Base-by-base conservation (phyloP, 1,140 invertebrate genomes). In the Drosophila elegans region DNA sequence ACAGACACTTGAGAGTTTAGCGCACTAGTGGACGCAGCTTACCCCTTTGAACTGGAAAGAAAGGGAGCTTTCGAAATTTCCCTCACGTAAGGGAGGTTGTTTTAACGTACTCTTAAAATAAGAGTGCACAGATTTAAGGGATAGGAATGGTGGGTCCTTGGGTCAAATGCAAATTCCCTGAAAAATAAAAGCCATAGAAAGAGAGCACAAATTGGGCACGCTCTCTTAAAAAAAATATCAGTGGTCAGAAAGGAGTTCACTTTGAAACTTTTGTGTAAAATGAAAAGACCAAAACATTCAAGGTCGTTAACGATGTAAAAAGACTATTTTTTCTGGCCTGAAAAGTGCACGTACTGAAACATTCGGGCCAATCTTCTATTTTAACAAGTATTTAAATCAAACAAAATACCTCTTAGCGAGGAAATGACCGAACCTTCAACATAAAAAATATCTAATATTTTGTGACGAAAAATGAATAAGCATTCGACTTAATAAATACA, bases 281-380 rank as follows among this genome's bases (percentile, higher is more conserved):
- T 68, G 41, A 10, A 25, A 0, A 41, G 21, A 49, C 27, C 38
- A 41, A 55, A 42, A 57, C 41, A 62, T 76, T 62, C 64, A 78
- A 78, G 74, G 74, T 53, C 74, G 51, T 69, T 29, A 2, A n/a
- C n/a, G 3, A 25, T 3, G 29, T 48, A 13, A 12, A 3, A 6
- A 29, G 25, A 4, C 25, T n/a, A 7, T 6, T 32, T 32, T 32
- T 32, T 6, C 5, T 32, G 29, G 29, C 7, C 29, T 6, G 4
- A 32, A 6, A 32, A 32, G 7, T 4, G 7, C 5, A 32, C 29
- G 7, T 32, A 32, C 29, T 32, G 5, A 32, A 7, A 32, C 29
- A 32, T 32, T 32, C 6, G 7, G 29, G 1, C 29, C 29, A 21
- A 21, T 21, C 16, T 21, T 21, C 16, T 21, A 21, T 21, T 21